phyloP scores from a whole-genome alignment of 2,888 invertebrate genomes.

The Chorisops tibialis region DNA sequence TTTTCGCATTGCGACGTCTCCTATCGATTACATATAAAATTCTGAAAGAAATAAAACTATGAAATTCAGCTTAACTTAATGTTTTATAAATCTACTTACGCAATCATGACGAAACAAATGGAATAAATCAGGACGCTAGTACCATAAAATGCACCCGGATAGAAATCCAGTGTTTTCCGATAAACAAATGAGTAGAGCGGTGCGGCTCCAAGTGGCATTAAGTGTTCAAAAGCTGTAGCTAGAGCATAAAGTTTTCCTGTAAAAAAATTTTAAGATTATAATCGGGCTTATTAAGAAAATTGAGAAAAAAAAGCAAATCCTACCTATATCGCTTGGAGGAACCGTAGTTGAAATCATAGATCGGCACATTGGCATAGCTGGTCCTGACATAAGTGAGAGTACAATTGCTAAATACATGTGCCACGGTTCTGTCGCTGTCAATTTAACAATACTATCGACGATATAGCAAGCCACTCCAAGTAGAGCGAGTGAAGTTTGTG shows the following conservation, averaged over 20 bases:
- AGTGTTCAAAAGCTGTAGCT: conserved; percentile 63
- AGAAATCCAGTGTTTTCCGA: conserved; percentile 48
- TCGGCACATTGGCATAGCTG: conserved; percentile 16
- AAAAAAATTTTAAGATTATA: background rate
- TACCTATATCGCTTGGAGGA: conserved; percentile 26
- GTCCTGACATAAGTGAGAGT: conserved; percentile 8
- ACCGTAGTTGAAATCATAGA: conserved; percentile 21
- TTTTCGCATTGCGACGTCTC: background rate
- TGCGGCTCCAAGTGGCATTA: conserved; percentile 60
- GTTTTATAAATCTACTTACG: conserved; percentile 38
- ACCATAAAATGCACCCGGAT: conserved; percentile 61
- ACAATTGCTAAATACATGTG: conserved; percentile 35
- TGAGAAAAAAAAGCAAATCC: background rate
- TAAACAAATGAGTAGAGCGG: conserved; percentile 66
- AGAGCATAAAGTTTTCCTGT: conserved; percentile 67
- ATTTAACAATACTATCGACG: conserved; percentile 19
- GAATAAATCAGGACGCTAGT: conserved; percentile 55
- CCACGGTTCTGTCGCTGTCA: conserved; percentile 31
- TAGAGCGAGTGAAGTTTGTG: conserved; percentile 18
- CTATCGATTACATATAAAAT: conserved; percentile 3
- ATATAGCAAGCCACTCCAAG: conserved; percentile 22
- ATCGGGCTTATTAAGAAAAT: too few species aligned
- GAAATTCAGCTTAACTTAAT: background rate
- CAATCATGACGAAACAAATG: conserved; percentile 41
- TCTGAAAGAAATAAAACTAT: background rate